Percentiles rank a stretch among this genome's conserved stretches.
These are phyloP conservation scores for Andrena bicolor DNA, from an alignment of 2,888 invertebrate species.

Conservation along the genomic window DNA sequence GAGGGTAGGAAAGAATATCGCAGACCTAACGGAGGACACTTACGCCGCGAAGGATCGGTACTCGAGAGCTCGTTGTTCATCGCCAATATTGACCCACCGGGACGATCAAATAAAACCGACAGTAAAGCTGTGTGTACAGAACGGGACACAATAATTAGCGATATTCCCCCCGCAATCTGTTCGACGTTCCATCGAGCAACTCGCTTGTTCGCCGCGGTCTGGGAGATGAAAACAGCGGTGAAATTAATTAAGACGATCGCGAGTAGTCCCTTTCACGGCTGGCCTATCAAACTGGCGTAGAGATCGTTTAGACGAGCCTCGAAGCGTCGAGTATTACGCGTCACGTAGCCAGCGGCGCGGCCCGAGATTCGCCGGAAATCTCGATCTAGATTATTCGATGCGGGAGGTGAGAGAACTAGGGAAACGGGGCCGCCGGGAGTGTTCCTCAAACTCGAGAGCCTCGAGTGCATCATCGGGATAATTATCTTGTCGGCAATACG, in stretches of 20 bases:
- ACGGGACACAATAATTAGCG: constrained; percentile 35
- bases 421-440: background rate
- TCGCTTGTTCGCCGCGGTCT: constrained; percentile 14
- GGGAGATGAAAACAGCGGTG: constrained; percentile 14
- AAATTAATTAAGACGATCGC: constrained; percentile 51
- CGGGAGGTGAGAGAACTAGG: constrained; percentile 30
- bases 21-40: background rate
- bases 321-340: constrained; percentile 12
- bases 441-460: constrained; percentile 36
- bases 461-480: constrained; percentile 50
- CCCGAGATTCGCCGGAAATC: constrained; percentile 43
- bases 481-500: constrained; percentile 51
- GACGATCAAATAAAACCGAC: constrained; percentile 7
- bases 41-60: background rate
- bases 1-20: background rate
- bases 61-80: background rate
- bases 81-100: background rate
- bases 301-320: constrained; percentile 34
- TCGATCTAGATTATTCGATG: constrained; percentile 52
- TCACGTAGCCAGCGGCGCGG: constrained; percentile 23
- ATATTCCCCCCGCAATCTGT: constrained; percentile 3
- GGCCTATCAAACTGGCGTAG: constrained; percentile 14
- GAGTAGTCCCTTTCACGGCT: constrained; percentile 25
- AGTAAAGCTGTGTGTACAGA: background rate
- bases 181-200: constrained; percentile 14